Base-by-base conservation (phyloP, 1,140 invertebrate genomes). In the Drosophila sp. region DNA sequence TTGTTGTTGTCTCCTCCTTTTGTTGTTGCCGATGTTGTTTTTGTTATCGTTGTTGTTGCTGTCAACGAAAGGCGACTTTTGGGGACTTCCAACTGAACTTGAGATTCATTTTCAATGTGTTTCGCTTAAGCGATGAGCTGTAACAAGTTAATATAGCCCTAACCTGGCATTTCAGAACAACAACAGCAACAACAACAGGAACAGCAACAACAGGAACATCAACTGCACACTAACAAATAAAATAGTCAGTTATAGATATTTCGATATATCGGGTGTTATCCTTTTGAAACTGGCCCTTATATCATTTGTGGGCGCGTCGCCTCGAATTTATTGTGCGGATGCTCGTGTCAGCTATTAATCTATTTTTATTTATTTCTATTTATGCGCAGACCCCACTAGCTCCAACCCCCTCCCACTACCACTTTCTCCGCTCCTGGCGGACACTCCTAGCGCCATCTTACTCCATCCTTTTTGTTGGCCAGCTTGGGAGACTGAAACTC, bases 351-450 rank as follows among this genome's bases (percentile, higher is more conserved):
- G 70, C 82, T 77, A 87, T 86, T 86, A 86, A 81, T 86, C 78
- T 78, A 78, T 67, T 86, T 81, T 78, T 84, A 86, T 84, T 84
- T 84, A 84, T 84, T 84, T 84, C 76, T 61, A 80, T 71, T 86
- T 81, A 74, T 80, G 80, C 80, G 46, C 53, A 29, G 29, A 25
- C 50, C 46, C 48, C 48, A 27, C 32, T n/a, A n/a, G n/a, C 50
- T 5, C 18, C 56, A 7, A 4, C 16, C 16, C 25, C 9, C 29
- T 13, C 25, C 25, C 40, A 0, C 21, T 1, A 0, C 9, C 13
- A 0, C 40, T 32, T n/a, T n/a, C n/a, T n/a, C 9, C 13, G 2
- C n/a, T 1, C 36, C 38, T 21, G n/a, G 1, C 36, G 7, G 18
- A 4, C 13, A 21, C 48, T 21, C 48, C n/a, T 36, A 27, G 36